Evolutionary conservation across 2,113 vertebrate genomes (phyloP).

Genomic region (Calidris pugnax): DNA sequence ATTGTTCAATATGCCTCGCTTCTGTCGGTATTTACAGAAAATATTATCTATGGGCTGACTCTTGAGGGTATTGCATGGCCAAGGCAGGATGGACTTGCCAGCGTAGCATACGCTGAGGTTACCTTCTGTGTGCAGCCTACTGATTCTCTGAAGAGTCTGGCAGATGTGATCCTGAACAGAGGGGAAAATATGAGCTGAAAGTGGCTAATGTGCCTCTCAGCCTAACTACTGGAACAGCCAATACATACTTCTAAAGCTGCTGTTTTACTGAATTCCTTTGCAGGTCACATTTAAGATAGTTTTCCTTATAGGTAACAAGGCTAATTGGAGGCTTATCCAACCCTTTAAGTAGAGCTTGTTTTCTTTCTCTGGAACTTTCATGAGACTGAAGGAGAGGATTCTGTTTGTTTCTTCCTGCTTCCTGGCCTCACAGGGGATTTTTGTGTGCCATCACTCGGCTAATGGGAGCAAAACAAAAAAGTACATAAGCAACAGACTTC

Average conservation of each 20-base stretch:
- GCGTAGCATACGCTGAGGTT: background rate
- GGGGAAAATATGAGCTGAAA: conserved; percentile 10
- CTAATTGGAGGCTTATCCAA: background rate
- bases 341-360: background rate
- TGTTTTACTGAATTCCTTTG: background rate
- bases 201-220: background rate
- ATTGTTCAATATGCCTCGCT: background rate
- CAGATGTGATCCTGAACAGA: conserved; percentile 2
- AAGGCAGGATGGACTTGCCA: background rate
- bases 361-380: background rate
- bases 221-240: background rate
- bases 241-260: background rate
- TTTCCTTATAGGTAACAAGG: background rate
- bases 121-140: background rate
- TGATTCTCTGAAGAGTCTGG: background rate
- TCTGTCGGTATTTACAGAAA: background rate
- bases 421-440: background rate
- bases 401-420: background rate
- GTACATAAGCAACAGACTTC: background rate
- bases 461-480: background rate
- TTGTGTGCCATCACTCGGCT: background rate
- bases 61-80: background rate
- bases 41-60: background rate
- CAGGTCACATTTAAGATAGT: background rate
- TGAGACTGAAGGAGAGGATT: background rate